Conservation (phyloP, 2,113 vertebrate genomes). For the Oncorhynchus clarkii region DNA sequence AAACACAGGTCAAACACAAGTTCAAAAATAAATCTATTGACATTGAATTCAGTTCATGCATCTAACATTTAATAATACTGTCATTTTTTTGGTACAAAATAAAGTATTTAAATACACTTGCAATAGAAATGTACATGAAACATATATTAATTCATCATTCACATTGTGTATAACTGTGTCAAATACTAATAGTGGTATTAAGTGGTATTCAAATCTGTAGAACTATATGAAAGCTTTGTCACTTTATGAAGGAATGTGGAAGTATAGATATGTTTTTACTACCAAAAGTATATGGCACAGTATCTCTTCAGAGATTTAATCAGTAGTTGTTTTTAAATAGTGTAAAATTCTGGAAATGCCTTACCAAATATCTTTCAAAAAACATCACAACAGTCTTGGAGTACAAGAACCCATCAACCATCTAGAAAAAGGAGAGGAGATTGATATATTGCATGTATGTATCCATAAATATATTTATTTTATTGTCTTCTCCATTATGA, state of each 20-base stretch:
- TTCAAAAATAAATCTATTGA: constrained; percentile 39
- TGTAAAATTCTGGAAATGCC: background rate
- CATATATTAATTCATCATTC: background rate
- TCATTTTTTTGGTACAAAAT: constrained; percentile 44
- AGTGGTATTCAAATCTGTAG: constrained; percentile 24
- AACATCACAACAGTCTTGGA: background rate
- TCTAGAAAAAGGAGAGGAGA: background rate
- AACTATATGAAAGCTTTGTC: constrained; percentile 22
- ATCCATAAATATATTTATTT: background rate
- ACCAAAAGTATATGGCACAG: constrained; percentile 20
- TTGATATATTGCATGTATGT: background rate
- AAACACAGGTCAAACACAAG: constrained; percentile 14
- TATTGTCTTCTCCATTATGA: background rate
- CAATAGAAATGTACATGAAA: constrained; percentile 35
- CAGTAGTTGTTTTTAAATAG: background rate
- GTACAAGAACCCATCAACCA: background rate
- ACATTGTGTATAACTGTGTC: constrained; percentile 17
- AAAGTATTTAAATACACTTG: constrained; percentile 32
- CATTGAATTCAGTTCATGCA: constrained; percentile 46
- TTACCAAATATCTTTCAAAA: background rate
- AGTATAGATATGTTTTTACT: constrained; percentile 13
- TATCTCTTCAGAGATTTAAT: background rate
- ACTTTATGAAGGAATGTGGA: constrained; percentile 24
- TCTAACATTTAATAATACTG: constrained; percentile 33
- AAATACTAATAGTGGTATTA: constrained; percentile 10